Conservation (phyloP, 2,113 vertebrate species). For the Xerus inauris region DNA sequence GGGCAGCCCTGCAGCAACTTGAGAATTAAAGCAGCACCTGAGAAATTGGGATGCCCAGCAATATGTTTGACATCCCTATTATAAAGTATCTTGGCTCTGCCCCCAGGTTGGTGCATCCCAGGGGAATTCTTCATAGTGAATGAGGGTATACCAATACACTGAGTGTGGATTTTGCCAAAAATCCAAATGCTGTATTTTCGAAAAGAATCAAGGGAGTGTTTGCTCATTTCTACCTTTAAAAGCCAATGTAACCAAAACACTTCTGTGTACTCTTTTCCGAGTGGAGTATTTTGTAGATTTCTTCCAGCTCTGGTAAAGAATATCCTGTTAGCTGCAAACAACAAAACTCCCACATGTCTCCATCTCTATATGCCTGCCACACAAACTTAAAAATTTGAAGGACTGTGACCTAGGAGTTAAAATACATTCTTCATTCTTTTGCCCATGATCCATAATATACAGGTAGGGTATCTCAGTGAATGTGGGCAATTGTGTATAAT, state of each 20-base stretch:
- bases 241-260: neutral
- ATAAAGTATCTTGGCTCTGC: neutral
- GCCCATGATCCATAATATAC: neutral
- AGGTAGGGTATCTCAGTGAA: neutral
- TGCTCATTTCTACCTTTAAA: neutral
- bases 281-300: neutral
- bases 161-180: neutral
- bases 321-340: neutral
- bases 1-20: neutral
- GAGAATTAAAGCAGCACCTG: neutral
- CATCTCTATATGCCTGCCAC: neutral
- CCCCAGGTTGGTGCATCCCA: neutral
- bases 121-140: neutral
- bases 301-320: neutral
- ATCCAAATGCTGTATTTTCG: neutral
- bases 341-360: neutral
- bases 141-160: no score
- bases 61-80: neutral
- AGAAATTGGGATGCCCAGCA: neutral
- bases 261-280: neutral
- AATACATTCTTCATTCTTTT: neutral
- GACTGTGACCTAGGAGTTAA: neutral
- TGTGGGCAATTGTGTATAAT: neutral
- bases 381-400: neutral
- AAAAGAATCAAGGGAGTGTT: neutral